Conservation (phyloP, 2,797 vertebrate species). For the Bucorvus abyssinicus region DNA sequence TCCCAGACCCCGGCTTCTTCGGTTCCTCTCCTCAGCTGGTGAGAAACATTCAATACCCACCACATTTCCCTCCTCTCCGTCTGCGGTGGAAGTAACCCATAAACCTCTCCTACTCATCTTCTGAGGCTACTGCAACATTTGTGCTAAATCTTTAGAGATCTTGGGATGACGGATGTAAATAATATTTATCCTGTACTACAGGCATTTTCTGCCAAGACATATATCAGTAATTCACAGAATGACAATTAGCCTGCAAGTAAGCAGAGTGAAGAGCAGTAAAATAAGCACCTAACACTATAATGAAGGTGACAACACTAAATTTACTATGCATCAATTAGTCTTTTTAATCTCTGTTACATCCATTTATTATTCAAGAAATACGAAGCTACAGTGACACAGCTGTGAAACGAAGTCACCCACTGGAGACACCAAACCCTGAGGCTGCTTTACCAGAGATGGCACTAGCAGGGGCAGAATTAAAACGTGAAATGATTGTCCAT, state of each 20-base stretch:
- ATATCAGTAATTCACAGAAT: not conserved
- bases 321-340: not conserved
- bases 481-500: not conserved
- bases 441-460: not conserved
- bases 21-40: not conserved
- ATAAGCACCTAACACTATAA: not conserved
- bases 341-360: not conserved
- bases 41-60: not conserved
- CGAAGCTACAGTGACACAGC: not conserved
- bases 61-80: not conserved
- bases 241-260: not conserved
- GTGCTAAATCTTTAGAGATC: not conserved
- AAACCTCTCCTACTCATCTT: not conserved
- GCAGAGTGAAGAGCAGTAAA: not conserved
- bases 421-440: not conserved
- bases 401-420: not conserved
- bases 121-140: not conserved
- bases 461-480: not conserved
- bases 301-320: not conserved
- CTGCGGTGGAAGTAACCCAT: not conserved
- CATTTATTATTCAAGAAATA: conserved; percentile 41
- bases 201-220: not conserved
- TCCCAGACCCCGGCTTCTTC: not conserved
- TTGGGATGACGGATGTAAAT: not conserved
- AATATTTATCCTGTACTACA: not conserved